Evolutionary conservation across 2,797 vertebrate species (phyloP), one percentile per base, ranked within the genome.

Genomic region (Phaenicophaeus curvirostris): DNA sequence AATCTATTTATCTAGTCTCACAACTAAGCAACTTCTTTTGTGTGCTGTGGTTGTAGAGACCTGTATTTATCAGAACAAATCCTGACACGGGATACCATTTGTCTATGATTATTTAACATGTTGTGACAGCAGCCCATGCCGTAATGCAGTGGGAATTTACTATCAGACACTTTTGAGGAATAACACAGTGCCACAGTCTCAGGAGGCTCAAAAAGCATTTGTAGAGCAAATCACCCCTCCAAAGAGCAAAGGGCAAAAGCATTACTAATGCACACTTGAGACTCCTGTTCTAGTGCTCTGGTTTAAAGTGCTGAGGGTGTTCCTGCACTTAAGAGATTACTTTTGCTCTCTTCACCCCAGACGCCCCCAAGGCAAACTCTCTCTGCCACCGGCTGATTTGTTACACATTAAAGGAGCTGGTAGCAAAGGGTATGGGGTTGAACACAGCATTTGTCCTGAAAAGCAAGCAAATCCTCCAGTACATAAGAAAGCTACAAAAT

Each of bases 271-370:
- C 46, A 82, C 77, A 58, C 84, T 91, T 50, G 73, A 85, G 78
- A 89, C 71, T 71, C 41, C 77, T 59, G 78, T 44, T 90, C 86
- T 61, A 74, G 81, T 39, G 68, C 53, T 69, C 75, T 41, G 77
- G 84, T 86, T 94, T 89, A 55, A 93, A 89, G 86, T 76, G 87
- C 93, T 24, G 54, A 95, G 68, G 80, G 91, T 3, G 9, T 84
- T 75, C 59, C 86, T 55, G 77, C 94, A 91, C 85, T 96, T 93
- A 90, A 55, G 53, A 97, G 91, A 96, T 96, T 96, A 87, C 88
- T 94, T 91, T 78, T 94, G 91, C 85, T 91, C 82, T 92, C 78
- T 80, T 94, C 89, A 93, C 62, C 86, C 58, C 50, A 61, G 66
- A 72, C 54, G 69, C 28, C 84, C 27, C 57, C 76, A 62, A 73